Base-by-base conservation (phyloP, 2,113 vertebrate genomes). In the Podilymbus podiceps region DNA sequence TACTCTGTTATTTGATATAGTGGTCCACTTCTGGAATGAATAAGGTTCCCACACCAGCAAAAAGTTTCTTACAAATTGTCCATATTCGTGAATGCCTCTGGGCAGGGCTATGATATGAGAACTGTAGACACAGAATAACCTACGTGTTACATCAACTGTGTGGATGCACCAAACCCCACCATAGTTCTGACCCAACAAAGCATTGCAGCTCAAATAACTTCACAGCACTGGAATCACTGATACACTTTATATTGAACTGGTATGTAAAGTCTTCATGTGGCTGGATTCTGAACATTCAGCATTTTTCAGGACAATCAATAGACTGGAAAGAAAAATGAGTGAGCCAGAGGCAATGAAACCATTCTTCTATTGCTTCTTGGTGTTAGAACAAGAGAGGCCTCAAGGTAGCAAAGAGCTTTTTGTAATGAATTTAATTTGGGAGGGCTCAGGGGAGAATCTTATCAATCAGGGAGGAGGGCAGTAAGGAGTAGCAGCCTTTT, bases 401-500 rank as follows among this genome's bases (percentile, higher is more conserved):
- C 55, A 33, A 42, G 44, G 44, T 5, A 33, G 46, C 35, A 40
- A 63, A 40, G 20, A 79, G 7, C n/a, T n/a, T 40, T 58, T 27
- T 50, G 67, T 35, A 69, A 69, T 50, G 6, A 52, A 52, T 79
- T 38, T 50, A 4, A 64, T 42, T 73, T 55, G 38, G 38, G 52
- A 55, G 55, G 21, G 50, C 50, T 55, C 15, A 9, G 21, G n/a
- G n/a, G n/a, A n/a, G 15, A 55, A 55, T 31, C 27, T 42, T 55
- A 55, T 8, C 8, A 12, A 12, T 31, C 2, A 1, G 3, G 8
- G 30, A 6, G 30, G 15, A 33, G 24, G 12, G 22, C 22, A 33
- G 38, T 25, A 56, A 42, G 24, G 28, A 73, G 12, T 21, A 44
- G 50, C 35, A 73, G 71, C 21, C 50, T 73, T 73, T 42, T 42